Conservation (phyloP, 1,140 invertebrate species). For the Anagrus nilaparvatae region DNA sequence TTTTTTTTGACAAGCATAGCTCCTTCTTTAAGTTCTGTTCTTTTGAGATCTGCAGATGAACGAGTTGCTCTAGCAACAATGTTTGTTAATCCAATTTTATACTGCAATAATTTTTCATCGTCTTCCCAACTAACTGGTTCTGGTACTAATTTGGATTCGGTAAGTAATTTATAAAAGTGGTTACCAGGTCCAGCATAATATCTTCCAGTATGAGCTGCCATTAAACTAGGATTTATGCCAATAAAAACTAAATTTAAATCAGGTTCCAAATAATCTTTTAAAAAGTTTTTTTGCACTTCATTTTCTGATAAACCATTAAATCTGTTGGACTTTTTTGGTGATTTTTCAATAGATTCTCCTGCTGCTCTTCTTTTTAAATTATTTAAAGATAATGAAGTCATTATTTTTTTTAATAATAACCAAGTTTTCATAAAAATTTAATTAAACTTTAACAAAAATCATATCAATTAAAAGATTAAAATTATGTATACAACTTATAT, state of each 20-base stretch:
- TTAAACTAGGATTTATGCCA: conserved; percentile 39
- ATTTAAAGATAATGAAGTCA: conserved; percentile 24
- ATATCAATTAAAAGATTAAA: too few species aligned
- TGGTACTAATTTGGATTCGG: conserved; percentile 29
- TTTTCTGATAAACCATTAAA: conserved; percentile 36
- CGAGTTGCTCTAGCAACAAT: conserved; percentile 35
- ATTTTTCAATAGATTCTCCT: neutral
- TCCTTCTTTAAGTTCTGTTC: conserved; percentile 34
- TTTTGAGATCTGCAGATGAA: conserved; percentile 34
- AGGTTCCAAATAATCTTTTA: conserved; percentile 30
- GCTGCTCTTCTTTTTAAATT: conserved; percentile 25
- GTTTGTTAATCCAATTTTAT: conserved; percentile 37
- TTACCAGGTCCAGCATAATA: conserved; percentile 41
- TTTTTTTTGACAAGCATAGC: conserved; percentile 28
- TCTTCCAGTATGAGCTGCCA: conserved; percentile 34
- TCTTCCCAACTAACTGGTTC: conserved; percentile 28
- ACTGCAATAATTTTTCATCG: conserved; percentile 29
- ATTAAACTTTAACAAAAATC: too few species aligned
- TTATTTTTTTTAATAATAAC: conserved; percentile 12
- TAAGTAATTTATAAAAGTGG: conserved; percentile 39
- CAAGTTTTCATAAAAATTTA: too few species aligned
- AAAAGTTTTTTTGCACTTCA: conserved; percentile 30
- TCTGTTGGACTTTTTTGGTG: conserved; percentile 23
- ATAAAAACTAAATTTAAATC: conserved; percentile 36
- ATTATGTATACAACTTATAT: too few species aligned